Evolutionary conservation across 1,140 invertebrate genomes (phyloP), one percentile per base, ranked within the genome.

Genomic region (Melitaea cinxia): DNA sequence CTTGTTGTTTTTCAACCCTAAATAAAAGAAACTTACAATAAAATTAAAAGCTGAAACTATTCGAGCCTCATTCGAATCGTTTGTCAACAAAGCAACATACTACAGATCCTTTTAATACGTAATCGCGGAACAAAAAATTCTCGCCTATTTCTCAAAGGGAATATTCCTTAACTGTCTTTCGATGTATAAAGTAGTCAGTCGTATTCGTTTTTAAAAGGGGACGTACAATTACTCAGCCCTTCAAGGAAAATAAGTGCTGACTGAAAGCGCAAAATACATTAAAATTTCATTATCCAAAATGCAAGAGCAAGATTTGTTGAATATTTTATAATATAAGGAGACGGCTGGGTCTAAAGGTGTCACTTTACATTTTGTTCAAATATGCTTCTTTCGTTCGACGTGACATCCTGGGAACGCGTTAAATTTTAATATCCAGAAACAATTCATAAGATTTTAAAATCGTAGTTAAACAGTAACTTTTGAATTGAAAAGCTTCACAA

Each of bases 251-350:
- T 73, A 75, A 70, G 66, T 68, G 65, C 73, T 70, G 66, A 67
- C 70, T 75, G 67, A 65, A 68, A 68, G 61, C 17, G 52, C 52
- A 59, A 65, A 54, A 71, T 82, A n/a, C 75, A 82, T 83, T 82
- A 85, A 85, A 83, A 75, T 83, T 85, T 82, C 78, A 85, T 80
- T 78, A 78, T 70, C 65, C 70, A 79, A 85, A 85, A 85, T 85
- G 81, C 77, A 83, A 69, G 75, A 73, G 76, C 77, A 78, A 83
- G 79, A 83, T 82, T 83, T 70, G 49, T 61, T 85, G 77, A 85
- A 83, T 85, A 80, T 77, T 85, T 82, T 58, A 85, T 59, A 62
- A 47, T 62, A 54, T 67, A 71, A 75, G 66, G 72, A 77, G 75
- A 70, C 75, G 72, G 63, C 64, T 45, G 58, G 55, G 58, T 52